Evolutionary conservation across 2,113 vertebrate species (phyloP).

Genomic region (Cynopterus brachyotis): DNA sequence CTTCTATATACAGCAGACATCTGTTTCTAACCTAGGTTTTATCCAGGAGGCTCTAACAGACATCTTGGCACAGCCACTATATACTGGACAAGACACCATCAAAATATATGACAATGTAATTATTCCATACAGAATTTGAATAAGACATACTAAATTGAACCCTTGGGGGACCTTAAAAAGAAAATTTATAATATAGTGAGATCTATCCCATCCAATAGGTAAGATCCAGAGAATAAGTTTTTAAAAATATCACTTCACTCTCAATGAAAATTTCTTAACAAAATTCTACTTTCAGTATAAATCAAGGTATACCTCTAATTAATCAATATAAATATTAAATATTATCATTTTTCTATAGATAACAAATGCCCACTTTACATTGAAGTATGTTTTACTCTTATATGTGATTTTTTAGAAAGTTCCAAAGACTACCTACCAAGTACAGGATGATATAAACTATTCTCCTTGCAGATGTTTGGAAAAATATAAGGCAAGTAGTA

Average conservation of each 20-base stretch:
- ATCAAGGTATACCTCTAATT: background rate
- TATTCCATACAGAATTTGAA: slow-evolving; percentile 18
- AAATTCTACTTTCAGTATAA: background rate
- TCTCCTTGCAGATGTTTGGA: slow-evolving; percentile 97
- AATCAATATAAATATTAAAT: slow-evolving; percentile 41
- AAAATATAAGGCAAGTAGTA: slow-evolving; percentile 99
- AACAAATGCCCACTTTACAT: background rate
- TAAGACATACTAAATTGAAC: background rate
- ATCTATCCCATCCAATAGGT: background rate
- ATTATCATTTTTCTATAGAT: slow-evolving; percentile 1
- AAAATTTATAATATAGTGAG: background rate
- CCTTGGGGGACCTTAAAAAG: background rate
- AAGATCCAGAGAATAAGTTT: background rate
- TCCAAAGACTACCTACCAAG: slow-evolving; percentile 88
- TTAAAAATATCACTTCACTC: background rate
- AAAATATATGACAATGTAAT: background rate
- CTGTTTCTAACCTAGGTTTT: background rate
- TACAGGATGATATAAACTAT: slow-evolving; percentile 95
- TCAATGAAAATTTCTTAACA: slow-evolving; percentile 41
- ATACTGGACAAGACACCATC: background rate
- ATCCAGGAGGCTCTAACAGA: background rate
- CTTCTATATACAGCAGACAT: background rate
- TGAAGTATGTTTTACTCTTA: slow-evolving; percentile 4
- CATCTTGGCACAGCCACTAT: background rate
- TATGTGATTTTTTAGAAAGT: slow-evolving; percentile 6